Base-by-base conservation (phyloP, 2,888 invertebrate species). In the Acanthosepion esculentum region DNA sequence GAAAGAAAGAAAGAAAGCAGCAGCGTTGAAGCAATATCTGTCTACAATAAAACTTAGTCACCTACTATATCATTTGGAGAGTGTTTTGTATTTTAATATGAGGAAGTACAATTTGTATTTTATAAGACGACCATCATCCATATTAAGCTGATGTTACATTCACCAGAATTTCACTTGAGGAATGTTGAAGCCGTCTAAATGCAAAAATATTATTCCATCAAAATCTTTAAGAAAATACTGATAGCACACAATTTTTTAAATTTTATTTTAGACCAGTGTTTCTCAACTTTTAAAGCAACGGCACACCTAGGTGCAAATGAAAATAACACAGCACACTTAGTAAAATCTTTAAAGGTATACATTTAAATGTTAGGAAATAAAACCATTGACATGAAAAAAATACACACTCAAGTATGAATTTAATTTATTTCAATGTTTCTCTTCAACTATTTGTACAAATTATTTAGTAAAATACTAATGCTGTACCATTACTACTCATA, bases 161-260 rank as follows among this genome's bases (percentile, higher is more conserved):
- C 78, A 78, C 78, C 78, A 78, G n/a, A 78, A 78, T 78, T 78
- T 78, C 78, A 78, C n/a, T 78, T 78, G 78, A 78, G n/a, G 78
- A 78, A 78, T n/a, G n/a, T 78, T 78, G 78, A 78, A 78, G n/a
- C 78, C 78, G 78, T 78, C 78, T 78, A 78, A 78, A 78, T n/a
- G n/a, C n/a, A 78, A 78, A 78, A 78, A 78, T 78, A 78, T n/a
- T 12, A n/a, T 33, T 78, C 18, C 18, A 64, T 23, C 20, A 64
- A 64, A 64, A 64, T 23, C 8, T 64, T 64, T 64, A 4, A 64
- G 7, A 64, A 64, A 8, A n/a, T n/a, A n/a, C n/a, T n/a, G n/a
- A n/a, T n/a, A 33, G 15, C n/a, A 78, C 5, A 78, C n/a, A 59
- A 12, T 50, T 50, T 59, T 59, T 59, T 20, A 55, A 18, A 55